phyloP scores from a whole-genome alignment of 2,797 vertebrate genomes.

The Jordanella pulchra region DNA sequence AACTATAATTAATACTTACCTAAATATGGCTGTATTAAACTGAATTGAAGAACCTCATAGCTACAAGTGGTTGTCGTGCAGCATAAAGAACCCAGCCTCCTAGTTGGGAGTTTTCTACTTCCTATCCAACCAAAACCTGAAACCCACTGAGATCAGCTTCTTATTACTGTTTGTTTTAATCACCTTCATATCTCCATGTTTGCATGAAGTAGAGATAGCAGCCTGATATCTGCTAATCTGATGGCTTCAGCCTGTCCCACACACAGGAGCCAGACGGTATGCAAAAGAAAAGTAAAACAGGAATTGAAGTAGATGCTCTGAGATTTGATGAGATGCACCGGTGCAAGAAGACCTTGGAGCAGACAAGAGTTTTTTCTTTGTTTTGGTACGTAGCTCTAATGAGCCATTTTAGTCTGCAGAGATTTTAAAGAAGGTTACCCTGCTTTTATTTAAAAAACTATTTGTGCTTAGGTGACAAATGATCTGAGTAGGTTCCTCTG shows the following conservation, averaged over 20 bases:
- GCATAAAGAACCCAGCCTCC: no score
- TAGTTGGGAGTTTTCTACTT: no score
- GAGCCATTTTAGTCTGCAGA: neutral
- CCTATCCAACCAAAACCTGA: neutral
- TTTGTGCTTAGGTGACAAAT: neutral
- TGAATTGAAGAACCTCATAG: no score
- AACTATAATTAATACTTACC: no score
- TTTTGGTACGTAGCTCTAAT: neutral
- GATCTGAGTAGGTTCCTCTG: neutral
- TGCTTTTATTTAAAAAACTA: no score
- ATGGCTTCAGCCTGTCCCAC: slow-evolving; percentile 25
- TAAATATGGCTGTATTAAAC: no score
- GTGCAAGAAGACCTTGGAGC: neutral
- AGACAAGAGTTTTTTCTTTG: neutral
- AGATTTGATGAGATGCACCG: neutral
- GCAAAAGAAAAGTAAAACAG: slow-evolving; percentile 30
- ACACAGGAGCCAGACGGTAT: slow-evolving; percentile 25
- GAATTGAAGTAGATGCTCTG: slow-evolving; percentile 14
- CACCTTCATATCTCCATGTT: neutral
- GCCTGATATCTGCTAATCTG: slow-evolving; percentile 21
- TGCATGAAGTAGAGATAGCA: slow-evolving; percentile 18
- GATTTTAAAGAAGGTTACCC: neutral
- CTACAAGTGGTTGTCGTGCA: no score
- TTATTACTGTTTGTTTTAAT: neutral
- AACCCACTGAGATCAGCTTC: neutral